Evolutionary conservation across 2,888 invertebrate genomes (phyloP).

Genomic region (Bombylius discolor): DNA sequence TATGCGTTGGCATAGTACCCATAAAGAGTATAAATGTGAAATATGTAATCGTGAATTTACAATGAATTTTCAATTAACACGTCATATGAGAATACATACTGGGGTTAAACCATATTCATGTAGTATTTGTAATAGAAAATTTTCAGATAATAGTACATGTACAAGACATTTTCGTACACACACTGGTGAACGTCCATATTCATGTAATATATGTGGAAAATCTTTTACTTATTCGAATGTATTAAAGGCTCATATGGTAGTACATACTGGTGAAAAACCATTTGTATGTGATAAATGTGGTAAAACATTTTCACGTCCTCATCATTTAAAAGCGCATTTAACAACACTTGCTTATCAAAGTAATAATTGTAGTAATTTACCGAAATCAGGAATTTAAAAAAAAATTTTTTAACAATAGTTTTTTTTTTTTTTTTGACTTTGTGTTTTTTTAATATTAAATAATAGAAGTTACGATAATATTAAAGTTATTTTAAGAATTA

Average conservation of each 20-base stretch:
- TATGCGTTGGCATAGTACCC: background rate
- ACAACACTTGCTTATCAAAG: background rate
- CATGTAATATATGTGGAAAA: background rate
- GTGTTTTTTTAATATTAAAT: no score
- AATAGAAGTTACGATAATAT: no score
- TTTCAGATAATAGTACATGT: background rate
- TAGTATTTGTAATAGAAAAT: background rate
- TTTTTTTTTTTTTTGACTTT: no score
- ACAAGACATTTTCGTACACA: background rate
- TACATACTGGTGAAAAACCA: no score
- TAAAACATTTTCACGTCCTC: background rate
- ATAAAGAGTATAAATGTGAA: background rate
- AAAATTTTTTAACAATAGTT: no score
- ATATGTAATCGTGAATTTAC: background rate
- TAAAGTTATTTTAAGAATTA: no score
- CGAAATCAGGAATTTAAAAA: no score
- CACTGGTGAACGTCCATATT: background rate
- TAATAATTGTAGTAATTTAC: no score
- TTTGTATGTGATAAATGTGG: no score
- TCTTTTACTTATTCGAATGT: background rate
- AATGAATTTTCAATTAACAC: background rate
- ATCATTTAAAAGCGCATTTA: background rate
- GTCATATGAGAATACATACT: constrained; percentile 1
- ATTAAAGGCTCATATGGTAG: no score
- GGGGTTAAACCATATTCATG: background rate